Percentiles rank a stretch among this genome's conserved stretches.
phyloP scores from a whole-genome alignment of 2,797 vertebrate genomes.

The Darevskia mixta region DNA sequence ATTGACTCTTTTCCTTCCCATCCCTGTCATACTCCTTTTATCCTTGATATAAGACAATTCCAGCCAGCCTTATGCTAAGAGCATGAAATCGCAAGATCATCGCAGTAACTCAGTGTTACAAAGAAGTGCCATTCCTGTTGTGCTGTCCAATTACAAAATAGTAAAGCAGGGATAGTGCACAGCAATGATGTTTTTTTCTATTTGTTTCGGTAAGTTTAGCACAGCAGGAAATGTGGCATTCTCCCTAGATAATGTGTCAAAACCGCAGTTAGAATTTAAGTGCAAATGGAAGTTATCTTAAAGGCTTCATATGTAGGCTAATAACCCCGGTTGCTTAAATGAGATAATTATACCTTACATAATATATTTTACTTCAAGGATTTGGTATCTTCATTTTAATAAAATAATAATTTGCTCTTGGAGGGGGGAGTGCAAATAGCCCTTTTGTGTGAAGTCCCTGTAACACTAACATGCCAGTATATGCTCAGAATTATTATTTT shows the following conservation, averaged over 20 bases:
- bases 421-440: conserved; percentile 41
- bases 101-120: conserved; percentile 70
- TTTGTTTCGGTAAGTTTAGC: conserved; percentile 86
- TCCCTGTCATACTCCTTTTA: conserved; percentile 48
- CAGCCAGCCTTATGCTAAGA: conserved; percentile 53
- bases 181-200: conserved; percentile 80
- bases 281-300: conserved; percentile 75
- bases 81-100: conserved; percentile 63
- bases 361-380: conserved; percentile 69
- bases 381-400: conserved; percentile 67
- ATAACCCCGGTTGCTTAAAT: conserved; percentile 72
- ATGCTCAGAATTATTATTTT: conserved; percentile 5
- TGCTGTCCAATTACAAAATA: conserved; percentile 81
- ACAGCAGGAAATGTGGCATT: conserved; percentile 78
- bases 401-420: conserved; percentile 50
- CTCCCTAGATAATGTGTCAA: conserved; percentile 76
- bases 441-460: conserved; percentile 29
- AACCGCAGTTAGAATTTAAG: conserved; percentile 75
- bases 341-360: conserved; percentile 63
- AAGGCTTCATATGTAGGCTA: conserved; percentile 73
- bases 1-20: conserved; percentile 22
- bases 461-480: not conserved
- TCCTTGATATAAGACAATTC: conserved; percentile 61
- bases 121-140: conserved; percentile 74
- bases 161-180: conserved; percentile 78